phyloP scores from a whole-genome alignment of 2,113 vertebrate species.

The Osmerus eperlanus region DNA sequence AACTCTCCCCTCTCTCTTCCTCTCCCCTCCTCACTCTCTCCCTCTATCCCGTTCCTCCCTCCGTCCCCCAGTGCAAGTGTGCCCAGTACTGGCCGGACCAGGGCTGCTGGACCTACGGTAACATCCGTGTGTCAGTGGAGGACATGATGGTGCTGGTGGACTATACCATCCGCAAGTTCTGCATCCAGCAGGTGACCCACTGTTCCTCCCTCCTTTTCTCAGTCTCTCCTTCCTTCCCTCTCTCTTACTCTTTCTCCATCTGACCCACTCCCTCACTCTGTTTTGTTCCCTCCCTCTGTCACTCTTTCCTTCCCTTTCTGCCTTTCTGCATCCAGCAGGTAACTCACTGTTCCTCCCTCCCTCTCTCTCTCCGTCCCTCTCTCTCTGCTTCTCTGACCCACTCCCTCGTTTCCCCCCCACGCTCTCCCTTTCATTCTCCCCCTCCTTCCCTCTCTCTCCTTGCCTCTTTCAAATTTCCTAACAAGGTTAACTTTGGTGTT shows the following conservation, averaged over 20 bases:
- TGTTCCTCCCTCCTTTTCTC: not conserved
- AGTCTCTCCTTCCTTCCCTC: not conserved
- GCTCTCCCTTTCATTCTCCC: not conserved
- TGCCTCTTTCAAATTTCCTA: not conserved
- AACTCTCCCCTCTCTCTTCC: too few relatives aligned
- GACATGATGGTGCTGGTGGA: constrained; percentile 94
- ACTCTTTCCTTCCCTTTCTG: not conserved
- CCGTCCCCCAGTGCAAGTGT: constrained; percentile 85
- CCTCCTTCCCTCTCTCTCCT: not conserved
- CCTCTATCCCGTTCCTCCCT: not conserved
- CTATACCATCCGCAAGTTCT: constrained; percentile 98
- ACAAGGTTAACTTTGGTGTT: not conserved
- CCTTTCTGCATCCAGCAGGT: constrained; percentile 97
- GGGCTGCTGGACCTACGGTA: constrained; percentile 98
- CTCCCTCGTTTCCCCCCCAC: not conserved
- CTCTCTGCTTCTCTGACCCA: not conserved
- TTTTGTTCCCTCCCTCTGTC: not conserved
- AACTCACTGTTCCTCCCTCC: constrained; percentile 5
- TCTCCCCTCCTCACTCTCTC: not conserved
- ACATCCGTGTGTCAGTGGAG: constrained; percentile 95
- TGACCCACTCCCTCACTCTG: too few relatives aligned
- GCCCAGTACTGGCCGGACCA: constrained; percentile 99
- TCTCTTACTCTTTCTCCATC: not conserved
- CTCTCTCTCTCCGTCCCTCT: not conserved
- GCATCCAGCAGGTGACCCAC: constrained; percentile 89